Conservation (phyloP, 1,140 invertebrate species). For the Bombus ignitus region DNA sequence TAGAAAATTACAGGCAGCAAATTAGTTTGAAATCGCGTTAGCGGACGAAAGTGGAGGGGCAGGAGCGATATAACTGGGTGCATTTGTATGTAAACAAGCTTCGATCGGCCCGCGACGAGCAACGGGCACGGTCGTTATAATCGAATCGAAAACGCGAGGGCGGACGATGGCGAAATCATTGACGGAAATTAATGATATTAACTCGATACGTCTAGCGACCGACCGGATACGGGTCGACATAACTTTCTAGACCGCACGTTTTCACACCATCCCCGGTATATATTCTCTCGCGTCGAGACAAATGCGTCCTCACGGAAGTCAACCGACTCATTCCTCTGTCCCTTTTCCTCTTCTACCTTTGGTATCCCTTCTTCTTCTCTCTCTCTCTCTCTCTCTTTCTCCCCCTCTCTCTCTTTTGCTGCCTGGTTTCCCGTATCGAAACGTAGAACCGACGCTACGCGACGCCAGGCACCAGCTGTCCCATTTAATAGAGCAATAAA, state of each 20-base stretch:
- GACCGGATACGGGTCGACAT: slow-evolving; percentile 66
- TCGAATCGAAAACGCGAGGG: slow-evolving; percentile 40
- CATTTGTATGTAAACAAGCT: slow-evolving; percentile 67
- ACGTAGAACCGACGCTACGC: slow-evolving; percentile 26
- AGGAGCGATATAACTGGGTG: slow-evolving; percentile 48
- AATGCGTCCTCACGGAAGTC: slow-evolving; percentile 61
- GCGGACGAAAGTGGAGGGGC: neutral
- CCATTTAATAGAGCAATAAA: slow-evolving; percentile 83
- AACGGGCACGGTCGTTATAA: slow-evolving; percentile 11
- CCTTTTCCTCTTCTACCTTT: neutral
- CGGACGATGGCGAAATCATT: slow-evolving; percentile 61
- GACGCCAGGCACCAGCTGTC: slow-evolving; percentile 77
- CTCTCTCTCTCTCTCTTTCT: neutral
- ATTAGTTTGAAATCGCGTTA: slow-evolving; percentile 60
- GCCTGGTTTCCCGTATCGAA: slow-evolving; percentile 33
- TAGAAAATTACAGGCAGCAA: slow-evolving; percentile 48
- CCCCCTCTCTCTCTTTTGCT: neutral
- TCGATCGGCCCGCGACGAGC: slow-evolving; percentile 47
- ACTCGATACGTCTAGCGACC: slow-evolving; percentile 56
- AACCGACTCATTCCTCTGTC: slow-evolving; percentile 31
- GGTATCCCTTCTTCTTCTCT: neutral
- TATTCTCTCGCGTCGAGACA: slow-evolving; percentile 55
- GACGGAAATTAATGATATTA: slow-evolving; percentile 73
- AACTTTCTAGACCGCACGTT: slow-evolving; percentile 65
- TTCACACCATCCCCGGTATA: slow-evolving; percentile 44